Evolutionary conservation across 2,888 invertebrate genomes (phyloP).

Genomic region (Cynaeus angustus): DNA sequence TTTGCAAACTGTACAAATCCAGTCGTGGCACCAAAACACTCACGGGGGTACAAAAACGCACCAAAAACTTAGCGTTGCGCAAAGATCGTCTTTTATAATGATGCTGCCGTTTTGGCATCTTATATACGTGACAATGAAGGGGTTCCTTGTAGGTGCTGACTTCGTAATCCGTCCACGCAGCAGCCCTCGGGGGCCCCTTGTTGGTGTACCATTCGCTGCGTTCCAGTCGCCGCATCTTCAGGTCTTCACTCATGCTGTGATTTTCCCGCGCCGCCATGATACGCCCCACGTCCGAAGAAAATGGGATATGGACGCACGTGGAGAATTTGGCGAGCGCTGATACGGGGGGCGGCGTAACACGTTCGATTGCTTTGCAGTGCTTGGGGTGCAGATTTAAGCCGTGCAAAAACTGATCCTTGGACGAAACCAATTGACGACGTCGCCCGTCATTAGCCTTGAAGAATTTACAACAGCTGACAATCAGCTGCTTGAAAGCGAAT

Average conservation of each 20-base stretch:
- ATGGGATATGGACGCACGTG: constrained; percentile 60
- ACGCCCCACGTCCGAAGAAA: constrained; percentile 65
- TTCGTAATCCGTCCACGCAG: constrained; percentile 49
- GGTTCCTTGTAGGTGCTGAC: constrained; percentile 33
- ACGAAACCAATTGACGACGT: neutral
- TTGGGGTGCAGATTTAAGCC: constrained; percentile 53
- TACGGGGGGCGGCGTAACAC: neutral
- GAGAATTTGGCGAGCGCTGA: constrained; percentile 43
- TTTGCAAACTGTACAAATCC: constrained; percentile 35
- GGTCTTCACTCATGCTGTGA: constrained; percentile 56
- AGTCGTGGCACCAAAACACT: constrained; percentile 46
- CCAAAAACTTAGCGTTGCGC: constrained; percentile 49
- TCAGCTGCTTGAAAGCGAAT: constrained; percentile 18
- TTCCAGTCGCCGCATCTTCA: constrained; percentile 58
- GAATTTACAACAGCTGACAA: constrained; percentile 33
- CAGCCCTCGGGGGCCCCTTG: constrained; percentile 41
- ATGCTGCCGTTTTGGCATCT: constrained; percentile 58
- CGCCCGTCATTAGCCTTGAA: constrained; percentile 15
- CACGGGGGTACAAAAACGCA: constrained; percentile 51
- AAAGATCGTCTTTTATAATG: constrained; percentile 52
- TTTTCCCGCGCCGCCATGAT: constrained; percentile 57
- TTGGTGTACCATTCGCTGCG: constrained; percentile 63
- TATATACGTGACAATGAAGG: constrained; percentile 50
- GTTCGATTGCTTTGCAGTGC: neutral
- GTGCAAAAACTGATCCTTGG: constrained; percentile 57